Evolutionary conservation across 2,797 vertebrate genomes (phyloP).

Genomic region (Setipinna tenuifilis): DNA sequence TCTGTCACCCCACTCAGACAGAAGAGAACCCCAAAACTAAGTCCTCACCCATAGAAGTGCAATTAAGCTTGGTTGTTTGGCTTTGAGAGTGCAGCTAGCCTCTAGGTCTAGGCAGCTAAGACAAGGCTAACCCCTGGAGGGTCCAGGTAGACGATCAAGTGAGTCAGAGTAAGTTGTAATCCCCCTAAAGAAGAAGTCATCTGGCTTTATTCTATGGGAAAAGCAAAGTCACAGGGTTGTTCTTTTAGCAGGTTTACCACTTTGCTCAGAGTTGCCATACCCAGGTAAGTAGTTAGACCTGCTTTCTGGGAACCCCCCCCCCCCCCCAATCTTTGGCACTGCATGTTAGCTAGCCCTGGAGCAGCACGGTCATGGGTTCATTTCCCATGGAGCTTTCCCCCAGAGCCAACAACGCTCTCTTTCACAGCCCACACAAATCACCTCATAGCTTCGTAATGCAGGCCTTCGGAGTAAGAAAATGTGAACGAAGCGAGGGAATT

Average conservation of each 20-base stretch:
- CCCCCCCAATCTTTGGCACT: no score
- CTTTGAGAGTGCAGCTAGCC: not conserved
- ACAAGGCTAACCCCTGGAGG: not conserved
- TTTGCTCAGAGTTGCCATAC: no score
- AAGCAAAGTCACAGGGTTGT: no score
- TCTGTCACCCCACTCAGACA: not conserved
- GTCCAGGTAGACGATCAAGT: no score
- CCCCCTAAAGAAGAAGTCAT: no score
- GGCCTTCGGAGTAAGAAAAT: not conserved
- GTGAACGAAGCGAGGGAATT: not conserved
- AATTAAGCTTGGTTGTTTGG: not conserved
- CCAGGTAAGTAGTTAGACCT: no score
- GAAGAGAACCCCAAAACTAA: not conserved
- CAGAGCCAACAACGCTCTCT: not conserved
- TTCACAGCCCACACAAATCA: not conserved
- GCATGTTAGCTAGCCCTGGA: not conserved
- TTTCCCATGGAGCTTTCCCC: not conserved
- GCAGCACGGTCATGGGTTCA: not conserved
- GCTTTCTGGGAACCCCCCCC: no score
- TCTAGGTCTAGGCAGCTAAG: not conserved
- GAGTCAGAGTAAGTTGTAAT: no score
- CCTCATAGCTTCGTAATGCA: not conserved
- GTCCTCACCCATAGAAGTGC: not conserved
- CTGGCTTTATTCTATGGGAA: no score
- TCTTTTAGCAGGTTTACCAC: no score